Conservation (phyloP, 2,113 vertebrate species). For the Polypterus senegalus region DNA sequence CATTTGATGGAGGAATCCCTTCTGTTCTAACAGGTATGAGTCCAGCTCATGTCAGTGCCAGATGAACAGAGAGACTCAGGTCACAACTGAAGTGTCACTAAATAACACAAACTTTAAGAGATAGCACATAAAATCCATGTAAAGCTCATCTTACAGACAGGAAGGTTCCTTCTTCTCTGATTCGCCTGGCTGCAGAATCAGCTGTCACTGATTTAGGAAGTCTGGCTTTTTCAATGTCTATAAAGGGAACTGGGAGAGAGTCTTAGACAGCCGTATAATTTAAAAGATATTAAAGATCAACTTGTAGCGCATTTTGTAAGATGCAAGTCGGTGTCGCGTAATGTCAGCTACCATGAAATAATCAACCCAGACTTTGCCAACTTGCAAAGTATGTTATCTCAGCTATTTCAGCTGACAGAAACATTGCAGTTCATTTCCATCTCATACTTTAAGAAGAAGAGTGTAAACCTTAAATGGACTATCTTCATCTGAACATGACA, state of each 20-base stretch:
- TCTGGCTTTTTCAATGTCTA: not conserved
- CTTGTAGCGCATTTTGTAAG: not conserved
- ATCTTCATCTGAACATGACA: too few species aligned
- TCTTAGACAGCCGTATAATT: not conserved
- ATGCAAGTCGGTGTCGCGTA: not conserved
- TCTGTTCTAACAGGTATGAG: too few species aligned
- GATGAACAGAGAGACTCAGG: too few species aligned
- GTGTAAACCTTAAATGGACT: too few species aligned
- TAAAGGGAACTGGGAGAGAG: not conserved
- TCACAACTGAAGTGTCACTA: too few species aligned
- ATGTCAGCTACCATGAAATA: not conserved
- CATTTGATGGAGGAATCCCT: too few species aligned
- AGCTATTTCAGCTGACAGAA: not conserved
- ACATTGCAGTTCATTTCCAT: not conserved
- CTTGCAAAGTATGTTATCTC: not conserved
- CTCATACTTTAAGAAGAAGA: too few species aligned
- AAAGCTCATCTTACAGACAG: too few species aligned
- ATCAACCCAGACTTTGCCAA: not conserved
- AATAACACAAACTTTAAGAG: too few species aligned
- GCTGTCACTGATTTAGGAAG: not conserved
- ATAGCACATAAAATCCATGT: too few species aligned
- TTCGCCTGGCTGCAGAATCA: not conserved
- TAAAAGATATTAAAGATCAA: not conserved
- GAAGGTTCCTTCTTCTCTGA: not conserved
- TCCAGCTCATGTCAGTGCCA: too few species aligned